Percentiles rank a stretch among this genome's conserved stretches.
Evolutionary conservation across 2,888 invertebrate genomes (phyloP).

Genomic region (Eulithis prunata): DNA sequence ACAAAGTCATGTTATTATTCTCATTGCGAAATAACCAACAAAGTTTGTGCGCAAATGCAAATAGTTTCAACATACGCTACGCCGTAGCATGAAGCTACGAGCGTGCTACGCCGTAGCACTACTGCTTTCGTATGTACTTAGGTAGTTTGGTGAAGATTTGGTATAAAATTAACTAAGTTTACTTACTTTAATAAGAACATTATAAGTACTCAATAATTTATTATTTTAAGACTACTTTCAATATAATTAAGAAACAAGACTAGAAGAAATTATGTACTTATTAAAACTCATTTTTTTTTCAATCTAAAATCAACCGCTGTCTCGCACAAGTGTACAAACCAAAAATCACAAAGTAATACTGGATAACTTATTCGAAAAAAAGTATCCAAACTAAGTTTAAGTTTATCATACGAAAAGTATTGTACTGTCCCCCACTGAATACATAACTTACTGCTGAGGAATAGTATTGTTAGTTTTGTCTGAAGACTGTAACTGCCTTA

Average conservation of each 20-base stretch:
- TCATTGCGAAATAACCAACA: conserved; percentile 35
- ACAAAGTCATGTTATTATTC: conserved; percentile 27
- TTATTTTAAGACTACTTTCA: no score
- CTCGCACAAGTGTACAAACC: conserved; percentile 12
- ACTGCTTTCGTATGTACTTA: conserved; percentile 32
- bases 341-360: conserved; percentile 40
- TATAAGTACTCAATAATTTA: no score
- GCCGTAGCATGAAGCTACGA: conserved; percentile 28
- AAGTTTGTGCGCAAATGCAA: conserved; percentile 31
- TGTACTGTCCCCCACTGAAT: conserved; percentile 45
- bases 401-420: conserved; percentile 56
- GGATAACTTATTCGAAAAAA: conserved; percentile 45
- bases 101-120: conserved; percentile 37
- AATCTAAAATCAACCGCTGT: background rate
- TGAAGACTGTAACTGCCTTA: conserved; percentile 10
- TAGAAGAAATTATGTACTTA: no score
- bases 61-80: conserved; percentile 32
- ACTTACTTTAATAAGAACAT: no score
- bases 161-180: conserved; percentile 39
- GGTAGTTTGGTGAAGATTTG: conserved; percentile 25
- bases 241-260: no score
- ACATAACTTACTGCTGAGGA: conserved; percentile 39
- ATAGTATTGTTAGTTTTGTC: conserved; percentile 38
- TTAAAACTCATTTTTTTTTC: no score
- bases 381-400: conserved; percentile 37